Conservation (phyloP, 1,140 invertebrate species). For the Papilio machaon region DNA sequence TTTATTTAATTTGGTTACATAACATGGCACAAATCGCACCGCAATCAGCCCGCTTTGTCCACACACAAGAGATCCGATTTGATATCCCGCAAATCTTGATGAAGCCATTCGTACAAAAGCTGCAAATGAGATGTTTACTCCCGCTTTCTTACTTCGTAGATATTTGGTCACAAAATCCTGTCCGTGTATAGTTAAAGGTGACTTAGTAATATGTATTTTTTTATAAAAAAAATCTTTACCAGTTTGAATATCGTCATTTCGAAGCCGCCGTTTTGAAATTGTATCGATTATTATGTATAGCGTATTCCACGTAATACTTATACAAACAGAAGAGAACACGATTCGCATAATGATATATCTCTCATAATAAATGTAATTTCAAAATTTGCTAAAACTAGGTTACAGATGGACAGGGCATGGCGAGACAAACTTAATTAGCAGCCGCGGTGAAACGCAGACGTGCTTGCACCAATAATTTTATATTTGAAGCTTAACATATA, state of each 20-base stretch:
- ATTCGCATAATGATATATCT: not conserved
- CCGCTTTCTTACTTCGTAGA: conserved; percentile 3
- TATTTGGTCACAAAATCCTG: not conserved
- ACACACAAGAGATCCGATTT: conserved; percentile 5
- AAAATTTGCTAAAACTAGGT: not conserved
- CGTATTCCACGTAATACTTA: not conserved
- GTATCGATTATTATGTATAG: too few species aligned
- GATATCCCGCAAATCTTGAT: not conserved
- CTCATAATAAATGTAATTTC: not conserved
- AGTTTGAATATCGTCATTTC: too few species aligned
- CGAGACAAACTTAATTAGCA: conserved; percentile 11
- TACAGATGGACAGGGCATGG: not conserved
- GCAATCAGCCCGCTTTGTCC: conserved; percentile 6
- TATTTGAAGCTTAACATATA: not conserved
- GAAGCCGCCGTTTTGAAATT: too few species aligned
- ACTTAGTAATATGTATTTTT: too few species aligned
- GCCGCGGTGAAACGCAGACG: not conserved
- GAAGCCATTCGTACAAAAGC: conserved; percentile 12
- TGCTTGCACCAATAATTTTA: conserved; percentile 13
- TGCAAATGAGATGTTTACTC: not conserved
- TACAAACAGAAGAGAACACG: not conserved
- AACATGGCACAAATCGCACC: not conserved
- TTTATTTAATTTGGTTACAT: not conserved
- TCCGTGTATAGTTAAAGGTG: not conserved
- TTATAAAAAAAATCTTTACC: too few species aligned